Conservation (phyloP, 2,797 vertebrate species). For the Lemur catta region DNA sequence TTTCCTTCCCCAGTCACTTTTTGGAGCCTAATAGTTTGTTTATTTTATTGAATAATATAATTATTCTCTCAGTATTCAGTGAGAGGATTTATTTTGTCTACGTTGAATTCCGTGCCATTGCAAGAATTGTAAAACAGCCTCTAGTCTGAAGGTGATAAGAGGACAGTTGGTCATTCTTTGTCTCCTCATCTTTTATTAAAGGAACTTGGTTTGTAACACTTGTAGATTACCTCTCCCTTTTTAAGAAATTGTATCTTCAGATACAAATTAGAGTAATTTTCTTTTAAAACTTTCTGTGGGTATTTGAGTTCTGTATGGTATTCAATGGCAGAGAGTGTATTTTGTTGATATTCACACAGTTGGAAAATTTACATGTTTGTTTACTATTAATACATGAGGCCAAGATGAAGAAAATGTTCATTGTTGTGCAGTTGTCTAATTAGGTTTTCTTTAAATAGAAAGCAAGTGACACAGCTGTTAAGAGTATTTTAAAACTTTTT, state of each 20-base stretch:
- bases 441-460: constrained; percentile 45
- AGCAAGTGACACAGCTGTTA: constrained; percentile 2
- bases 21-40: constrained; percentile 45
- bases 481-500: neutral
- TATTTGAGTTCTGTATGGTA: constrained; percentile 50
- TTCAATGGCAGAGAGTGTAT: constrained; percentile 49
- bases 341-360: constrained; percentile 41
- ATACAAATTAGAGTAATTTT: constrained; percentile 70
- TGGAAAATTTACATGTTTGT: constrained; percentile 61
- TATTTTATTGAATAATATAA: constrained; percentile 64
- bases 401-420: constrained; percentile 45
- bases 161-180: neutral
- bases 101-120: constrained; percentile 42
- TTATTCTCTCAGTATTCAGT: constrained; percentile 26
- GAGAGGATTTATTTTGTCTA: constrained; percentile 59
- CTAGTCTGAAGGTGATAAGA: constrained; percentile 51
- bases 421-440: constrained; percentile 25
- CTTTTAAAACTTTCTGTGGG: constrained; percentile 67
- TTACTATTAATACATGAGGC: constrained; percentile 25
- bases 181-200: neutral
- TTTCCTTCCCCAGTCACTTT: neutral
- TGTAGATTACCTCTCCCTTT: constrained; percentile 1
- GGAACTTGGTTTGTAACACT: constrained; percentile 41
- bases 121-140: constrained; percentile 1
- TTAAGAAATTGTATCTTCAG: neutral